Conservation (phyloP, 1,140 invertebrate genomes). For the Matsumurasca onukii region DNA sequence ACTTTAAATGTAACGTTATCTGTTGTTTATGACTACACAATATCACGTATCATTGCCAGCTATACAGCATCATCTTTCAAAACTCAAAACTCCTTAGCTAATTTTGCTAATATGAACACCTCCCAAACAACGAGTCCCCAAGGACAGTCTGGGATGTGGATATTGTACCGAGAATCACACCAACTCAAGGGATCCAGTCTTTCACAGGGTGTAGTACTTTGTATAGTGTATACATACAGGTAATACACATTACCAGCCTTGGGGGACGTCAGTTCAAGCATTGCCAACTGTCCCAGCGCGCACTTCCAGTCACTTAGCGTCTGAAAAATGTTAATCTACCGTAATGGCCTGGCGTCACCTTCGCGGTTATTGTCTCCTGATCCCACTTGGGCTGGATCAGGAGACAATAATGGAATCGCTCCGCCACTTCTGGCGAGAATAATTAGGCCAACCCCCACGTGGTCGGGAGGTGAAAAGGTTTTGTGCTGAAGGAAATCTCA, state of each 20-base stretch:
- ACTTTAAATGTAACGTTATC: too few species aligned
- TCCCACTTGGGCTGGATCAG: slow-evolving; percentile 13
- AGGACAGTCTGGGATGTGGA: not conserved
- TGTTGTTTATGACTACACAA: too few species aligned
- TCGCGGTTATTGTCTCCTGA: not conserved
- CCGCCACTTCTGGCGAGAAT: not conserved
- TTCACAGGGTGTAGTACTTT: slow-evolving; percentile 15
- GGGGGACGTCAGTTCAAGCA: slow-evolving; percentile 12
- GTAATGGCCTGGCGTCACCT: slow-evolving; percentile 29
- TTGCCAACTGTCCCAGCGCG: slow-evolving; percentile 15
- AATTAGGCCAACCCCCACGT: too few species aligned
- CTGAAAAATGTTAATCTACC: slow-evolving; percentile 34
- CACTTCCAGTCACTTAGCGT: slow-evolving; percentile 23
- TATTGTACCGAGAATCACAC: not conserved
- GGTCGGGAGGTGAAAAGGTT: too few species aligned
- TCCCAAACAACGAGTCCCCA: not conserved
- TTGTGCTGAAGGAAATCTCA: too few species aligned
- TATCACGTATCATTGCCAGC: too few species aligned
- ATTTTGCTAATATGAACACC: too few species aligned
- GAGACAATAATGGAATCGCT: not conserved
- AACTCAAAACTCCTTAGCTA: too few species aligned
- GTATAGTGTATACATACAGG: slow-evolving; percentile 9
- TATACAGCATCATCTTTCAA: too few species aligned
- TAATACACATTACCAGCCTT: slow-evolving; percentile 31
- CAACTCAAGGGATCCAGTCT: slow-evolving; percentile 23